Percentiles rank a stretch among this genome's conserved stretches.
phyloP scores from a whole-genome alignment of 2,888 invertebrate genomes.

The Trissoscelio sp. region DNA sequence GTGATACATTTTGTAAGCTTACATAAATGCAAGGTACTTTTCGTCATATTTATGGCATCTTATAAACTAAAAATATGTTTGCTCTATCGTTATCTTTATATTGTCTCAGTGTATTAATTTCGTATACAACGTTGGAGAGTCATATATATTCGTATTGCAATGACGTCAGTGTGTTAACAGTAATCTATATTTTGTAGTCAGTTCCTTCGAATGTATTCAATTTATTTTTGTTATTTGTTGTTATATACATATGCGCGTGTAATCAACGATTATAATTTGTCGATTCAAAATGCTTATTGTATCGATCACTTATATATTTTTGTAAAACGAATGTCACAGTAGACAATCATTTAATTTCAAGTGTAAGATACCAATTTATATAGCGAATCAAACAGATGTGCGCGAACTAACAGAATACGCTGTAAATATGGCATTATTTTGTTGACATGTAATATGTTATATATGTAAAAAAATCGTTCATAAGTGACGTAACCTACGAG shows the following conservation, averaged over 20 bases:
- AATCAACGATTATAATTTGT: not conserved
- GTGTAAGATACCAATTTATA: not conserved
- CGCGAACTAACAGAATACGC: constrained; percentile 36
- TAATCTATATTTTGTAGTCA: constrained; percentile 49
- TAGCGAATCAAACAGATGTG: constrained; percentile 11
- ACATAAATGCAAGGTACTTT: constrained; percentile 19
- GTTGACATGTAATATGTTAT: constrained; percentile 35
- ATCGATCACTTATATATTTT: constrained; percentile 38
- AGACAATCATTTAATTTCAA: not conserved
- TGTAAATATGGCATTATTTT: constrained; percentile 56
- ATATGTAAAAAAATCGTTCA: constrained; percentile 43
- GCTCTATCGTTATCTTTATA: constrained; percentile 47
- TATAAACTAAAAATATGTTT: constrained; percentile 60
- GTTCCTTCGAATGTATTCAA: constrained; percentile 28
- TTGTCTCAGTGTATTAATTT: constrained; percentile 57
- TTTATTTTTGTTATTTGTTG: constrained; percentile 50
- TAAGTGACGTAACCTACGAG: constrained; percentile 31
- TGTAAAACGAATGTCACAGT: constrained; percentile 11
- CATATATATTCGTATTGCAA: constrained; percentile 45
- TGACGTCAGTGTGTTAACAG: constrained; percentile 46
- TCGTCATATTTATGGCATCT: constrained; percentile 59
- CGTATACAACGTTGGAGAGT: constrained; percentile 30
- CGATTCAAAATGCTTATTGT: not conserved
- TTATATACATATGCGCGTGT: too few relatives aligned
- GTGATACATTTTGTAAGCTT: constrained; percentile 9